Evolutionary conservation across 2,113 vertebrate genomes (phyloP).

Genomic region (Hemicordylus capensis): DNA sequence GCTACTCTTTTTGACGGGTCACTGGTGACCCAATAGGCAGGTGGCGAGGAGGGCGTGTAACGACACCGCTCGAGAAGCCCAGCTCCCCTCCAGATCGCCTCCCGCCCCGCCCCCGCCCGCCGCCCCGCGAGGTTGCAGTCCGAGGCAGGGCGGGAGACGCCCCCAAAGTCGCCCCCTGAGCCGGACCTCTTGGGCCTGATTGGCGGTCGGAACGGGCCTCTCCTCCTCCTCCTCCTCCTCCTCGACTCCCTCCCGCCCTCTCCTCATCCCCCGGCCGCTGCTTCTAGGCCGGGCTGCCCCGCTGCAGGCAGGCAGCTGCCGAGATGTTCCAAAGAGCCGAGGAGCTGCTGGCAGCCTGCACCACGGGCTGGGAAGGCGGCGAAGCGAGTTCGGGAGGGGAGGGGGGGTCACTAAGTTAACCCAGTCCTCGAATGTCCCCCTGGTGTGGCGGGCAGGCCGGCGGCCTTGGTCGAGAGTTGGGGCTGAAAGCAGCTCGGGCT

Average conservation of each 20-base stretch:
- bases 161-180: neutral
- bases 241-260: neutral
- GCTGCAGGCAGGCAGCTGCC: conserved; percentile 86
- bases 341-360: conserved; percentile 84
- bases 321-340: conserved; percentile 84
- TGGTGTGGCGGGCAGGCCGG: conserved; percentile 79
- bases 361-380: conserved; percentile 86
- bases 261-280: conserved; percentile 82
- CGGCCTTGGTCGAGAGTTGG: conserved; percentile 81
- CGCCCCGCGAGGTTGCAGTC: conserved; percentile 19
- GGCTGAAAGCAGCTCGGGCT: conserved; percentile 54
- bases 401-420: conserved; percentile 92
- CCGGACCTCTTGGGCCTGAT: too few relatives aligned
- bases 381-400: conserved; percentile 81
- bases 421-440: conserved; percentile 89
- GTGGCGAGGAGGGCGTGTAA: conserved; percentile 93
- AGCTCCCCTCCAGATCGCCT: conserved; percentile 31
- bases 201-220: too few relatives aligned
- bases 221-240: neutral
- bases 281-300: conserved; percentile 82
- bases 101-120: conserved; percentile 47
- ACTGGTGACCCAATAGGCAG: conserved; percentile 96
- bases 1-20: conserved; percentile 99
- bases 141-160: neutral
- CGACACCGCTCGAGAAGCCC: conserved; percentile 81